Evolutionary conservation across 1,140 invertebrate genomes (phyloP).

Genomic region (Lethocerus indicus): DNA sequence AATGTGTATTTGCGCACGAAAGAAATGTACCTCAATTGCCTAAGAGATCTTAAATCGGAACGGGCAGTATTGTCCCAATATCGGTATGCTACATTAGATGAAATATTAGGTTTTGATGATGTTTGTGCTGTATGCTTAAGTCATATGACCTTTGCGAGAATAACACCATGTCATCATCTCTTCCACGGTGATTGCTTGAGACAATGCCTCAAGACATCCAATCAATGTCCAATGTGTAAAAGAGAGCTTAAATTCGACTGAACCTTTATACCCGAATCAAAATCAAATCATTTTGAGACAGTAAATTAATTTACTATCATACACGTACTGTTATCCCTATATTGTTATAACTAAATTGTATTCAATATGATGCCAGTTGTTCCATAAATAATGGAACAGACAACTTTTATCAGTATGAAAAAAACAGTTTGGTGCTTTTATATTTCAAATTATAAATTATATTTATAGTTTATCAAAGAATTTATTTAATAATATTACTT

Average conservation of each 20-base stretch:
- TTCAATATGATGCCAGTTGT: too few relatives aligned
- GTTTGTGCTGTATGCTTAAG: slow-evolving; percentile 58
- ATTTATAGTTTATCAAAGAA: too few relatives aligned
- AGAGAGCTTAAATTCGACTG: slow-evolving; percentile 26
- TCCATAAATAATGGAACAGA: too few relatives aligned
- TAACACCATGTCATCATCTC: slow-evolving; percentile 58
- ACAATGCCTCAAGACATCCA: slow-evolving; percentile 44
- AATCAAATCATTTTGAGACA: too few relatives aligned
- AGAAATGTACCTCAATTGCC: slow-evolving; percentile 36
- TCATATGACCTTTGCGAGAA: slow-evolving; percentile 40
- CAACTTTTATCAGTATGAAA: too few relatives aligned
- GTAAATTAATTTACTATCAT: too few relatives aligned
- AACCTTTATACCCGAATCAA: too few relatives aligned
- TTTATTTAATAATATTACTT: too few relatives aligned
- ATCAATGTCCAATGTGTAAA: slow-evolving; percentile 54
- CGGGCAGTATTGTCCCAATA: slow-evolving; percentile 39
- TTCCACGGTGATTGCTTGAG: slow-evolving; percentile 59
- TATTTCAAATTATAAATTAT: too few relatives aligned
- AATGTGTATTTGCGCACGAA: slow-evolving; percentile 47
- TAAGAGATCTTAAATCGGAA: slow-evolving; percentile 34
- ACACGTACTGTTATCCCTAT: too few relatives aligned
- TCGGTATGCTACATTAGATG: slow-evolving; percentile 40
- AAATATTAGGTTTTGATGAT: slow-evolving; percentile 48
- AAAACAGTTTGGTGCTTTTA: too few relatives aligned
- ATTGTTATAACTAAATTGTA: too few relatives aligned